phyloP scores from a whole-genome alignment of 1,140 invertebrate genomes.

The Bombyx mori region ASM3026992v2 NC_085110.1:14228501-14229000 shows the following conservation, averaged over 20 bases:
- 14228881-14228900: too few relatives aligned
- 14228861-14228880: too few relatives aligned
- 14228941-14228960: too few relatives aligned
- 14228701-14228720: not conserved
- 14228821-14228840: too few relatives aligned
- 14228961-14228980: too few relatives aligned
- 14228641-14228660: not conserved
- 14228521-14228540: conserved; percentile 67
- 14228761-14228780: not conserved
- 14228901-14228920: too few relatives aligned
- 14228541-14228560: conserved; percentile 78
- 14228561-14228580: conserved; percentile 92
- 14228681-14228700: not conserved
- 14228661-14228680: too few relatives aligned
- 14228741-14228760: not conserved
- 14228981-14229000: too few relatives aligned
- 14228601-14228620: conserved; percentile 82
- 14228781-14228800: too few relatives aligned
- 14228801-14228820: too few relatives aligned
- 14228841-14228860: too few relatives aligned
- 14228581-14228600: conserved; percentile 90
- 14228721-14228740: not conserved
- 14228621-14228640: conserved; percentile 71
- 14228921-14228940: too few relatives aligned
- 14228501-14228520: conserved; percentile 45